These are phyloP conservation scores for Tigriopus japonicus DNA, from an alignment of 1,140 invertebrate genomes.

Conservation along the genomic window DNA sequence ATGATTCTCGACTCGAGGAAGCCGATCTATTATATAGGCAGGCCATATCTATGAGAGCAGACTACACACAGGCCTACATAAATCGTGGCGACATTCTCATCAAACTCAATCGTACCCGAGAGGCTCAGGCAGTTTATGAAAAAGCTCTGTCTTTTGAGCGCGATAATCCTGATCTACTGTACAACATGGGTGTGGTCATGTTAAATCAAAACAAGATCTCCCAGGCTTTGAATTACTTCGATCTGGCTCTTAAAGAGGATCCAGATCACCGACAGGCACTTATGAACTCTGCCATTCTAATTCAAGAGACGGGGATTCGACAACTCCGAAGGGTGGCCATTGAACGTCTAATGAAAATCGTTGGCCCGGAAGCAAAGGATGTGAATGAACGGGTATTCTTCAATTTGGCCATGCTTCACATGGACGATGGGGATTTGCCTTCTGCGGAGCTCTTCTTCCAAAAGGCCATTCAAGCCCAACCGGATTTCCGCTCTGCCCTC, in stretches of 20 bases:
- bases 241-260: slow-evolving; percentile 77
- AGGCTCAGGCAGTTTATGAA: slow-evolving; percentile 87
- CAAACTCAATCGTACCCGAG: slow-evolving; percentile 75
- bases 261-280: slow-evolving; percentile 86
- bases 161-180: slow-evolving; percentile 90
- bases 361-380: slow-evolving; percentile 39
- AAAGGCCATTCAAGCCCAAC: slow-evolving; percentile 31
- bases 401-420: slow-evolving; percentile 85
- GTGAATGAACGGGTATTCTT: slow-evolving; percentile 72
- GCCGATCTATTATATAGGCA: slow-evolving; percentile 80
- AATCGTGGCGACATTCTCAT: slow-evolving; percentile 89
- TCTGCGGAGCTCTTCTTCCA: slow-evolving; percentile 75
- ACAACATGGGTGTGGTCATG: slow-evolving; percentile 85
- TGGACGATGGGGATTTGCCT: slow-evolving; percentile 75
- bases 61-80: slow-evolving; percentile 93
- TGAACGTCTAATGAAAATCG: slow-evolving; percentile 54
- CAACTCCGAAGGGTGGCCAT: slow-evolving; percentile 54
- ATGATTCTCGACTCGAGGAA: slow-evolving; percentile 72
- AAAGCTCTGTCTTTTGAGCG: slow-evolving; percentile 77
- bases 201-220: slow-evolving; percentile 76
- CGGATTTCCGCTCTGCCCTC: slow-evolving; percentile 61
- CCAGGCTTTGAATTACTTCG: slow-evolving; percentile 72
- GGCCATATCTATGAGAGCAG: slow-evolving; percentile 88
- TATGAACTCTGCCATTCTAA: slow-evolving; percentile 79
- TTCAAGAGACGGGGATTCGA: slow-evolving; percentile 64